These are phyloP conservation scores for Minunthozetes semirufus DNA, from an alignment of 2,888 invertebrate genomes.

Conservation along the genomic window DNA sequence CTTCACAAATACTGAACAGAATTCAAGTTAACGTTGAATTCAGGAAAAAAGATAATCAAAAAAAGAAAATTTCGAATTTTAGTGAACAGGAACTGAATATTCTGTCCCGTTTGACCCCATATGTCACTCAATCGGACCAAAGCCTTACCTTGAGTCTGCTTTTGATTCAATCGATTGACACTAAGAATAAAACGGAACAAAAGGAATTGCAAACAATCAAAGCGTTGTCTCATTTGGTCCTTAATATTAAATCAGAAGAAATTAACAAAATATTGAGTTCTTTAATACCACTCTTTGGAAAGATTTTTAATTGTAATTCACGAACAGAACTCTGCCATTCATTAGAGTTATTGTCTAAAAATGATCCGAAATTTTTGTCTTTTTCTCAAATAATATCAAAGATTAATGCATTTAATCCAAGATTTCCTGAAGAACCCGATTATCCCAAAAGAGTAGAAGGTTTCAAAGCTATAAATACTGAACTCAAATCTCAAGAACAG, in stretches of 20 bases:
- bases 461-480: slow-evolving; percentile 57
- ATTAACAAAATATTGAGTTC: slow-evolving; percentile 2
- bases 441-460: slow-evolving; percentile 72
- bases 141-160: slow-evolving; percentile 45
- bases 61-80: neutral
- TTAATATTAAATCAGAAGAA: neutral
- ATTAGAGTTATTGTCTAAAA: slow-evolving; percentile 52
- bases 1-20: slow-evolving; percentile 58
- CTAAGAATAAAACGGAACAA: slow-evolving; percentile 37
- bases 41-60: neutral
- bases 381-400: slow-evolving; percentile 54
- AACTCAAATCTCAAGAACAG: neutral
- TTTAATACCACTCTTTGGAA: slow-evolving; percentile 40
- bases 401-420: slow-evolving; percentile 76
- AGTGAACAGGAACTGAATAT: slow-evolving; percentile 44
- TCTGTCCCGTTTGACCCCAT: slow-evolving; percentile 45
- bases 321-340: slow-evolving; percentile 41
- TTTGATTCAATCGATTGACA: slow-evolving; percentile 46
- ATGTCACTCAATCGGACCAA: slow-evolving; percentile 45
- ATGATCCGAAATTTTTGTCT: slow-evolving; percentile 44
- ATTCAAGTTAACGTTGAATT: slow-evolving; percentile 42
- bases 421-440: slow-evolving; percentile 90
- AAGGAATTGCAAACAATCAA: slow-evolving; percentile 32
- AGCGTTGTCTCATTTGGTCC: slow-evolving; percentile 25
- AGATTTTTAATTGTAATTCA: slow-evolving; percentile 41